Evolutionary conservation across 2,113 vertebrate species (phyloP).

Genomic region (Gymnarchus niloticus): DNA sequence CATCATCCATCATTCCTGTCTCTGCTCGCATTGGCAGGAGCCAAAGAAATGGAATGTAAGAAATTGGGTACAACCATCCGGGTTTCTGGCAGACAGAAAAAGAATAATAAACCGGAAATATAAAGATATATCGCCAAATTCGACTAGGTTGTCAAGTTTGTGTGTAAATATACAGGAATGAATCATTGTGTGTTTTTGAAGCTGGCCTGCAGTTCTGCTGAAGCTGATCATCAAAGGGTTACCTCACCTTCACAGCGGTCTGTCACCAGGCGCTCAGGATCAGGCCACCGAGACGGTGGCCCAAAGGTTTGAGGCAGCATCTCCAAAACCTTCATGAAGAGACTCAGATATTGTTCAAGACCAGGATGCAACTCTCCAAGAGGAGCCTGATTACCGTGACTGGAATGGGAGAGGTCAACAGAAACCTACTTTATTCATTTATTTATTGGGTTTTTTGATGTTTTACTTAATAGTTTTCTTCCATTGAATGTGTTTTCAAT

Average conservation of each 20-base stretch:
- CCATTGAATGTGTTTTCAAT: too few relatives aligned
- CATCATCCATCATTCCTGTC: not conserved
- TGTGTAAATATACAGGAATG: not conserved
- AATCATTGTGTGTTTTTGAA: not conserved
- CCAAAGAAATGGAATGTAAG: not conserved
- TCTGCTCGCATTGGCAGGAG: not conserved
- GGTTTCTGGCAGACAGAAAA: not conserved
- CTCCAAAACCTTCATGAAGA: too few relatives aligned
- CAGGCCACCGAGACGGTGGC: too few relatives aligned
- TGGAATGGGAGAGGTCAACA: too few relatives aligned
- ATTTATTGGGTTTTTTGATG: not conserved
- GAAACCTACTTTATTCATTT: too few relatives aligned
- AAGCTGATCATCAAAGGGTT: not conserved
- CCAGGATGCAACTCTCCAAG: too few relatives aligned
- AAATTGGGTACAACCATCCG: not conserved
- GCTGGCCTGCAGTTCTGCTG: not conserved
- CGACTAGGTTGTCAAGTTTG: not conserved
- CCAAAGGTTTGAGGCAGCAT: too few relatives aligned
- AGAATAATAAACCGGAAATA: not conserved
- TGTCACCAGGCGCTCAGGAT: not conserved
- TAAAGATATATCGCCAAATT: not conserved
- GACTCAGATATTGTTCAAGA: too few relatives aligned
- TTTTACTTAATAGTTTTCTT: too few relatives aligned
- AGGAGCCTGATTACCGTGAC: too few relatives aligned
- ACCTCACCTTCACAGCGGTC: not conserved